phyloP scores from a whole-genome alignment of 1,140 invertebrate genomes.

The Zaprionus taronus region DNA sequence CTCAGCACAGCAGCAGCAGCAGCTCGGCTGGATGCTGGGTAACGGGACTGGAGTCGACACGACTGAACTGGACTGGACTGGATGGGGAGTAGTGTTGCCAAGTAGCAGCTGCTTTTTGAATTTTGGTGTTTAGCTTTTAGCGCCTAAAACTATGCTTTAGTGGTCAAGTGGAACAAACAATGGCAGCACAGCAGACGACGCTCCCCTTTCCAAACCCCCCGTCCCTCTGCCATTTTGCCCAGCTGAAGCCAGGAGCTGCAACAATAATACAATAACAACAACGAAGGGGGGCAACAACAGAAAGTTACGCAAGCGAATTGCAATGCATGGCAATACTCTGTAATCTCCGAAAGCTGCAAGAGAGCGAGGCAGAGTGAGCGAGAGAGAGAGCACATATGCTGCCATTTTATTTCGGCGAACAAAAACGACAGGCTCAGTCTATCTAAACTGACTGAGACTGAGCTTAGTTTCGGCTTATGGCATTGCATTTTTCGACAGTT shows the following conservation, averaged over 20 bases:
- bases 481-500: neutral
- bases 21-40: neutral
- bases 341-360: neutral
- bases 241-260: constrained; percentile 31
- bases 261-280: constrained; percentile 31
- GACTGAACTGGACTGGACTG: neutral
- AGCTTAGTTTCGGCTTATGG: neutral
- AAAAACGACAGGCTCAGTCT: neutral
- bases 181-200: constrained; percentile 43
- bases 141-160: constrained; percentile 83
- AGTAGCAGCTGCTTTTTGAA: constrained; percentile 79
- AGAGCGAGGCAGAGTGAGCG: neutral
- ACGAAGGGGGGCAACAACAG: constrained; percentile 2
- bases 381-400: neutral
- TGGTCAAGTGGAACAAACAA: constrained; percentile 82
- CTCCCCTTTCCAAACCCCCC: too few relatives aligned
- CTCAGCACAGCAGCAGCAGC: neutral
- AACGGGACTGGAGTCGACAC: neutral
- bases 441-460: neutral
- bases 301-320: constrained; percentile 7
- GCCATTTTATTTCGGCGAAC: too few relatives aligned
- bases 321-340: constrained; percentile 1
- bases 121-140: constrained; percentile 83
- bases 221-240: neutral
- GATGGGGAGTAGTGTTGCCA: constrained; percentile 11